phyloP scores from a whole-genome alignment of 1,140 invertebrate species.

The Panulirus ornatus region DNA sequence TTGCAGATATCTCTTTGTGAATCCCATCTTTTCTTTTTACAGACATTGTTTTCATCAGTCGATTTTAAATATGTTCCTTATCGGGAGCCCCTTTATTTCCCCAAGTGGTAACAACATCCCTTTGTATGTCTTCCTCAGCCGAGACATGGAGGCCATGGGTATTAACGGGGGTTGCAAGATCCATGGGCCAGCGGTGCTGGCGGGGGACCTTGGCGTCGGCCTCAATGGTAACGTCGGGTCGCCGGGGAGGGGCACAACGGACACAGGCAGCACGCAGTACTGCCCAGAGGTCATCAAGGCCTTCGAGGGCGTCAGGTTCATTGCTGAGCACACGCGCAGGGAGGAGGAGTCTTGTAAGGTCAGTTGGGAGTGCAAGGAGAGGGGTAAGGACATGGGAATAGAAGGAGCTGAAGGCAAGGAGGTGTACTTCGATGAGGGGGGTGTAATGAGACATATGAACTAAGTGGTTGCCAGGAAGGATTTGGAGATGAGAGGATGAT shows the following conservation, averaged over 20 bases:
- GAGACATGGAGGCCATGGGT: slow-evolving; percentile 67
- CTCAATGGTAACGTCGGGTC: slow-evolving; percentile 60
- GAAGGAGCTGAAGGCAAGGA: not conserved
- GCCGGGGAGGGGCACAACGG: slow-evolving; percentile 59
- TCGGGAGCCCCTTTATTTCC: no score
- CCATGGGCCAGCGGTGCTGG: slow-evolving; percentile 73
- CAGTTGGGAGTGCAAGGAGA: slow-evolving; percentile 76
- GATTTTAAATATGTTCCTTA: no score
- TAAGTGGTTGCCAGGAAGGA: no score
- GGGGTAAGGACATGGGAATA: no score
- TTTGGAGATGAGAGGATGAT: no score
- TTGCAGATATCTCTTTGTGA: no score
- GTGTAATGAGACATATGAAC: no score
- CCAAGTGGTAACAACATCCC: not conserved
- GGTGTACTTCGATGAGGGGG: no score
- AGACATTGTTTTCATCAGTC: no score
- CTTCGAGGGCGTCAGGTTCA: slow-evolving; percentile 93
- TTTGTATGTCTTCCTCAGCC: not conserved
- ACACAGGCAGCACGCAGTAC: slow-evolving; percentile 80
- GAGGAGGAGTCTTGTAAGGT: slow-evolving; percentile 95
- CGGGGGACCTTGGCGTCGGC: slow-evolving; percentile 69
- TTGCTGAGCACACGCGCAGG: slow-evolving; percentile 94
- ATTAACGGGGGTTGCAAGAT: slow-evolving; percentile 75
- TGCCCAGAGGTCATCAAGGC: slow-evolving; percentile 95
- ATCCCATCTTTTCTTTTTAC: no score